Percentiles rank a stretch among this genome's conserved stretches.
Conservation (phyloP, 1,140 invertebrate species). For the Drosophila virilis region DNA sequence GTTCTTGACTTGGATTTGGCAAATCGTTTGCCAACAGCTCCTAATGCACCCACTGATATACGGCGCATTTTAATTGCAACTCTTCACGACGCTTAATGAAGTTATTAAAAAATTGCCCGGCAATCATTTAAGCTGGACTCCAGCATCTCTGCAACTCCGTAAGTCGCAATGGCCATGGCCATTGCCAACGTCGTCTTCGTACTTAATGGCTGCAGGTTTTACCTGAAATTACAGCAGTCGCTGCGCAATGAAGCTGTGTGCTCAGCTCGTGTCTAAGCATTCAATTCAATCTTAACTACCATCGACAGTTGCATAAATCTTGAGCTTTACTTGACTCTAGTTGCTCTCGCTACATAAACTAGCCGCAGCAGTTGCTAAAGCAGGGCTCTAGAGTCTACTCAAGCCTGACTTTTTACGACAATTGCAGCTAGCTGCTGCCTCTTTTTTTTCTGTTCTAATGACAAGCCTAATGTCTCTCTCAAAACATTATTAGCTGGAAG, state of each 20-base stretch:
- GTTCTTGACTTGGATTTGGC: background rate
- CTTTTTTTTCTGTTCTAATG: slow-evolving; percentile 22
- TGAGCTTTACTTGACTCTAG: slow-evolving; percentile 33
- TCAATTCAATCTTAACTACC: slow-evolving; percentile 75
- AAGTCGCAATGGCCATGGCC: slow-evolving; percentile 8
- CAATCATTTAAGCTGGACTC: slow-evolving; percentile 61
- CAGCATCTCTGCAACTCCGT: slow-evolving; percentile 2
- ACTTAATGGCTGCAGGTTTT: slow-evolving; percentile 55
- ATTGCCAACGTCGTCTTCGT: slow-evolving; percentile 3
- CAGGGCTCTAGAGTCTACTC: slow-evolving; percentile 9
- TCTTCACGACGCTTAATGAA: slow-evolving; percentile 61
- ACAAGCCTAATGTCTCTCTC: slow-evolving; percentile 33
- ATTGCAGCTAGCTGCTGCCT: slow-evolving; percentile 14
- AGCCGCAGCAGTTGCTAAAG: background rate
- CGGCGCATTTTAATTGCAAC: slow-evolving; percentile 63
- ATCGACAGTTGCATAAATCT: slow-evolving; percentile 78
- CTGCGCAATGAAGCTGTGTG: slow-evolving; percentile 62
- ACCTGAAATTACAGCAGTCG: slow-evolving; percentile 11
- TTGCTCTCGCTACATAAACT: slow-evolving; percentile 2
- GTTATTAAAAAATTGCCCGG: slow-evolving; percentile 78
- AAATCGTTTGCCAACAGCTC: slow-evolving; percentile 13
- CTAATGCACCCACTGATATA: slow-evolving; percentile 45
- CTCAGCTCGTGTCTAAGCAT: slow-evolving; percentile 74
- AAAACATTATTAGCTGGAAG: slow-evolving; percentile 34
- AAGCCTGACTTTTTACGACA: slow-evolving; percentile 28